Percentiles rank a stretch among this genome's conserved stretches.
phyloP scores from a whole-genome alignment of 2,113 vertebrate genomes.

The Astur gentilis region DNA sequence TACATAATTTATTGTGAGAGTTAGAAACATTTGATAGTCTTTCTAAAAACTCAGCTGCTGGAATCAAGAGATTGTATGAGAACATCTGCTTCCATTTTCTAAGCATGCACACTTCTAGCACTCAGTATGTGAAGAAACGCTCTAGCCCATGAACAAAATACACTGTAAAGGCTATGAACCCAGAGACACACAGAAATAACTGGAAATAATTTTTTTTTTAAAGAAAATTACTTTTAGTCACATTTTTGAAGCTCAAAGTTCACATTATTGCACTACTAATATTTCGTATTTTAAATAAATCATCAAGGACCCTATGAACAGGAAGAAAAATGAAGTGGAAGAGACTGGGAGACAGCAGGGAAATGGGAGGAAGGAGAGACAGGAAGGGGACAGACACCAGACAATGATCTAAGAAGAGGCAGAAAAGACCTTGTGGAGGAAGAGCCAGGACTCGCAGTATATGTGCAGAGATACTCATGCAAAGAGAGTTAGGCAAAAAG shows the following conservation, averaged over 20 bases:
- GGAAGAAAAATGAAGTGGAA: background rate
- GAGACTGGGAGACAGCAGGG: background rate
- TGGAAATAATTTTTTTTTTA: background rate
- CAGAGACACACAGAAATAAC: background rate
- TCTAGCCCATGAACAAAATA: background rate
- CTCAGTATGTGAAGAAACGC: background rate
- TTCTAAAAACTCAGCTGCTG: constrained; percentile 46
- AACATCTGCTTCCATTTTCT: constrained; percentile 37
- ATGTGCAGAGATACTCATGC: accelerated
- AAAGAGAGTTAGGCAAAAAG: background rate
- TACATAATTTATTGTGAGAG: constrained; percentile 29
- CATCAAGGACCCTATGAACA: background rate
- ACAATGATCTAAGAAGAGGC: background rate
- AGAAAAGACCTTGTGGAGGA: background rate
- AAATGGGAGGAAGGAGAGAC: background rate
- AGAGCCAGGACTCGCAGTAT: background rate
- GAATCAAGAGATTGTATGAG: constrained; percentile 22
- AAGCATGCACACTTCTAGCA: background rate
- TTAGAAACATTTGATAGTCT: constrained; percentile 3
- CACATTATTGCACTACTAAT: background rate
- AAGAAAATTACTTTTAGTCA: background rate
- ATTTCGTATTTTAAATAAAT: background rate
- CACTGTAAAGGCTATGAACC: background rate
- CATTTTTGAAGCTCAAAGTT: background rate
- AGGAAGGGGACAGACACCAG: background rate